Conservation (phyloP, 2,113 vertebrate species). For the Falcunculus frontatus region DNA sequence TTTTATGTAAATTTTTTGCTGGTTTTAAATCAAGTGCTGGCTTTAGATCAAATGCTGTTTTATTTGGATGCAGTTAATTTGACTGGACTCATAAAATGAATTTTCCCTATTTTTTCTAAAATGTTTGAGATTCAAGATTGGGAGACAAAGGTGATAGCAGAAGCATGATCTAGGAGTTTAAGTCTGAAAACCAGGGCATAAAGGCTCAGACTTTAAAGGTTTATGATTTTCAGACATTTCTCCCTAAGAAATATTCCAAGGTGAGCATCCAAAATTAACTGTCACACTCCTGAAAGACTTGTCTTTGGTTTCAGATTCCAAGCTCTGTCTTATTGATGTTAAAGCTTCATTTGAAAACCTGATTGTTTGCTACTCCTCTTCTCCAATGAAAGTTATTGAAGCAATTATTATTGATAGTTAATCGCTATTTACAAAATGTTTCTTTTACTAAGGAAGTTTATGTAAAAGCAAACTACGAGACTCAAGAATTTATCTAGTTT, state of each 20-base stretch:
- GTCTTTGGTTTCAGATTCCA: neutral
- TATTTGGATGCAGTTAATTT: neutral
- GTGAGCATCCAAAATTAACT: neutral
- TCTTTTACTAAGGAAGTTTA: neutral
- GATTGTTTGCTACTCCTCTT: neutral
- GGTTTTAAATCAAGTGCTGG: neutral
- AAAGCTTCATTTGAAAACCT: neutral
- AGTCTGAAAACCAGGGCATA: neutral
- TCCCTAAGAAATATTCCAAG: neutral
- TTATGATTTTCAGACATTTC: neutral
- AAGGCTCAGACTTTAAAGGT: neutral
- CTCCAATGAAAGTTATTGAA: neutral
- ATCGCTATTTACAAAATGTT: neutral
- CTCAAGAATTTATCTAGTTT: neutral
- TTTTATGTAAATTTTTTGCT: neutral
- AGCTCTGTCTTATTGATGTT: neutral
- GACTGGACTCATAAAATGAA: neutral
- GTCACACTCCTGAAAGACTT: neutral
- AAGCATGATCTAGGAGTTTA: neutral
- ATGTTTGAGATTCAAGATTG: neutral
- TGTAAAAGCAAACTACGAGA: neutral
- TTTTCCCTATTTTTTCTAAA: neutral
- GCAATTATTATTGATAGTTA: neutral
- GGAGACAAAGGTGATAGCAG: neutral
- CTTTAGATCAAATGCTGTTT: neutral